Percentiles rank a stretch among this genome's conserved stretches.
Evolutionary conservation across 2,113 vertebrate species (phyloP).

Genomic region (Romanogobio albipinnatus): DNA sequence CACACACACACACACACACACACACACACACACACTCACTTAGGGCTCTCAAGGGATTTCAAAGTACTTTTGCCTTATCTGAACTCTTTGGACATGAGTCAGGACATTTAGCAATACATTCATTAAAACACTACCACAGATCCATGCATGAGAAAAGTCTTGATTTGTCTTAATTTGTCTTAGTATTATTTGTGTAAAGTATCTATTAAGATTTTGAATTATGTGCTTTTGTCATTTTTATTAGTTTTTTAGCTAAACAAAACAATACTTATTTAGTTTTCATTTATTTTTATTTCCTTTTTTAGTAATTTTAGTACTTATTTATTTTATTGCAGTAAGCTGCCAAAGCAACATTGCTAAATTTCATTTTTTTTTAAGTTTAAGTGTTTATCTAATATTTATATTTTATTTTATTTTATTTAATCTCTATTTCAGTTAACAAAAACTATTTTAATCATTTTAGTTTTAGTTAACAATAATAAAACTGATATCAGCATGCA

Average conservation of each 20-base stretch:
- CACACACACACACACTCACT: neutral
- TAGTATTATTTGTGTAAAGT: neutral
- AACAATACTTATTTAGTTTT: neutral
- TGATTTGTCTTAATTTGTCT: neutral
- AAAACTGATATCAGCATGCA: neutral
- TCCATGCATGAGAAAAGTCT: neutral
- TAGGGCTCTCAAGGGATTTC: neutral
- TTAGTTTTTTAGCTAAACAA: too few species aligned
- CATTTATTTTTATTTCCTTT: neutral
- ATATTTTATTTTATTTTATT: neutral
- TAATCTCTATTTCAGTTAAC: neutral
- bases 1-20: neutral
- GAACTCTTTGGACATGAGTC: slow-evolving; percentile 17
- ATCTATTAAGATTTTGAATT: neutral
- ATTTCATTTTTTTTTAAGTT: neutral
- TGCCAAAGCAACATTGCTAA: neutral
- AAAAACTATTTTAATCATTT: neutral
- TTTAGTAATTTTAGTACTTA: neutral
- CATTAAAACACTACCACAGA: neutral
- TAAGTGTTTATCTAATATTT: neutral
- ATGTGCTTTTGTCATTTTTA: too few species aligned
- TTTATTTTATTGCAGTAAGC: neutral
- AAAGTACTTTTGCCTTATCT: slow-evolving; percentile 24
- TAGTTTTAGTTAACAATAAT: neutral
- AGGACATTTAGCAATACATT: slow-evolving; percentile 7